Base-by-base conservation (phyloP, 1,140 invertebrate species). In the Homalodisca vitripennis region DNA sequence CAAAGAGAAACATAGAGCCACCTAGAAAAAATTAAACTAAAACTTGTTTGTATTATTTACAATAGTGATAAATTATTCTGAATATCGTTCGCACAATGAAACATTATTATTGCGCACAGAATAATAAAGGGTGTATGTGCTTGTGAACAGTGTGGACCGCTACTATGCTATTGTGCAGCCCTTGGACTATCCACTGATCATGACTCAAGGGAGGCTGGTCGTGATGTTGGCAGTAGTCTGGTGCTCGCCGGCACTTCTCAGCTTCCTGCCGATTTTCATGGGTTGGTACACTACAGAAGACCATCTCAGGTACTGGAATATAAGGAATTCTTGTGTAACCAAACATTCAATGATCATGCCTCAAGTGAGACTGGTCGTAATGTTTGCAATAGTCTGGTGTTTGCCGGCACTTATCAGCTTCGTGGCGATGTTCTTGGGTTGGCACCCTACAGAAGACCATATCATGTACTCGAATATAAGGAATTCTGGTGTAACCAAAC, bases 221-320 rank as follows among this genome's bases (percentile, higher is more conserved):
- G 84, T 91, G 22, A 92, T 93, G 91, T 78, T 93, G 68, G 86
- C 89, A 3, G 85, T 92, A 0, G 94, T 98, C 1, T 99, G 97
- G 97, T 88, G 92, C 62, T 89, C 92, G 60, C 94, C 96, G 13
- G 90, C 93, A 1, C 80, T 96, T 27, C 93, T 99, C 48, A 98
- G 95, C 1, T 96, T 98, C 76, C 84, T 98, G 30, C 96, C 97
- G 0, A 95, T 98, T 53, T 98, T 98, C 78, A 91, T 91, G 78
- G 94, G 92, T 1, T 95, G 93, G 92, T 95, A 95, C 79, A 93
- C 93, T 0, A 94, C 93, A 0, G 81, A 84, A n/a, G 88, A 92
- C 72, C 90, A 95, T 77, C 82, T 92, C 68, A 34, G 31, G 34
- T 47, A 26, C 14, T 6, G n/a, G n/a, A n/a, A n/a, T n/a, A n/a